These are phyloP conservation scores for Chromis chromis DNA, from an alignment of 2,797 vertebrate genomes.

Conservation along the genomic window DNA sequence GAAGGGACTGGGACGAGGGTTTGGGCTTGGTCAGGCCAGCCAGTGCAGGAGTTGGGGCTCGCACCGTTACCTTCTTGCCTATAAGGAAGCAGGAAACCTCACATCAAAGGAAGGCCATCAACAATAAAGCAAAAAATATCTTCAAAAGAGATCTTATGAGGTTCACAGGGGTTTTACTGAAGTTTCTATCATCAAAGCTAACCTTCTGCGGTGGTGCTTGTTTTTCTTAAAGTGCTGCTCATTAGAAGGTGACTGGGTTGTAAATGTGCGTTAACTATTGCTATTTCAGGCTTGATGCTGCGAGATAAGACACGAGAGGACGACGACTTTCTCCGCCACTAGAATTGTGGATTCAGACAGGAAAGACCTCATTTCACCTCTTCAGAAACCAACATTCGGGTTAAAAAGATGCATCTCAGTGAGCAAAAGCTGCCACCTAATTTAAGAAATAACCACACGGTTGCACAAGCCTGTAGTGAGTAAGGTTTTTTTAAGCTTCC, in stretches of 20 bases:
- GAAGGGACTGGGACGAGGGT: conserved; percentile 84
- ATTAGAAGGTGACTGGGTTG: not conserved
- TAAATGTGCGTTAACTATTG: conserved; percentile 1
- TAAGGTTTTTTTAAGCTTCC: conserved; percentile 42
- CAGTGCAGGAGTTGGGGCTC: conserved; percentile 87
- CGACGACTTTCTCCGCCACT: conserved; percentile 19
- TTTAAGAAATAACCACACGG: conserved; percentile 55
- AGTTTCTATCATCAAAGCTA: conserved; percentile 18
- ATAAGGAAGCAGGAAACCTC: conserved; percentile 3
- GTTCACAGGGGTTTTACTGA: not conserved
- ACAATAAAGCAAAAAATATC: not conserved
- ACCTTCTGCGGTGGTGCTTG: not conserved
- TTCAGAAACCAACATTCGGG: conserved; percentile 44
- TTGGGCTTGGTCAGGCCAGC: conserved; percentile 87
- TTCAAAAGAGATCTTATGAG: conserved; percentile 14
- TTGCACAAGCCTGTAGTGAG: conserved; percentile 42
- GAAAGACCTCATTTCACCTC: conserved; percentile 44
- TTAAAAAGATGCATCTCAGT: conserved; percentile 28
- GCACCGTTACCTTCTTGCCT: conserved; percentile 91
- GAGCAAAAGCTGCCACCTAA: conserved; percentile 47
- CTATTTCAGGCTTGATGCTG: not conserved
- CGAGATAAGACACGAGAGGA: conserved; percentile 5
- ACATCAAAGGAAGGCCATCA: conserved; percentile 24
- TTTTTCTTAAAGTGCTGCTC: not conserved
- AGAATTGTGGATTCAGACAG: conserved; percentile 13